Evolutionary conservation across 2,888 invertebrate species (phyloP).

Genomic region (Nudaria mundana): DNA sequence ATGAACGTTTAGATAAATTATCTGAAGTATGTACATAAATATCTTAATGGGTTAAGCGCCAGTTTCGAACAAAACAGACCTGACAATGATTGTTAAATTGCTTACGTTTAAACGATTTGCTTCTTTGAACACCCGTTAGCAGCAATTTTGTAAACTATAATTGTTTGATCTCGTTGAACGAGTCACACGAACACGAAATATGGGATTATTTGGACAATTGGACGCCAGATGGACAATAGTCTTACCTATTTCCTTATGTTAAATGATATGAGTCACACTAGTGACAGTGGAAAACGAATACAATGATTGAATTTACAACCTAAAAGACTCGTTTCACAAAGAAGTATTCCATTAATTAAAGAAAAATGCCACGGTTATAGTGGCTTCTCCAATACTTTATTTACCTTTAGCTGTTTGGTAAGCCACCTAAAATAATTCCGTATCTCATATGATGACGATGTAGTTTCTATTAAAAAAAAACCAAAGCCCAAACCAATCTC

Average conservation of each 20-base stretch:
- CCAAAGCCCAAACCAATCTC: no score
- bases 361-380: no score
- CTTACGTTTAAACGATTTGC: conserved; percentile 42
- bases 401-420: no score
- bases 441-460: no score
- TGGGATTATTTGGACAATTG: conserved; percentile 21
- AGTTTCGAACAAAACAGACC: conserved; percentile 20
- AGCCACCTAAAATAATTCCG: no score
- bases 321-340: no score
- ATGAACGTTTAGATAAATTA: no score
- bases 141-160: conserved; percentile 20
- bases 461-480: no score
- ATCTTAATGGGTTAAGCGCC: no score
- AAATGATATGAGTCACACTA: not conserved
- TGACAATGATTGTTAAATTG: conserved; percentile 64
- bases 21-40: no score
- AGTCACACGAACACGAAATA: conserved; percentile 22
- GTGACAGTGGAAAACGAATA: not conserved
- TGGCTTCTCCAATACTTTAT: no score
- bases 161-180: conserved; percentile 21
- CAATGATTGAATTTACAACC: not conserved
- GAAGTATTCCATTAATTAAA: no score
- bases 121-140: conserved; percentile 13
- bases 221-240: not conserved
- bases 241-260: conserved; percentile 15